Conservation (phyloP, 2,888 invertebrate species). For the Buathra laborator region DNA sequence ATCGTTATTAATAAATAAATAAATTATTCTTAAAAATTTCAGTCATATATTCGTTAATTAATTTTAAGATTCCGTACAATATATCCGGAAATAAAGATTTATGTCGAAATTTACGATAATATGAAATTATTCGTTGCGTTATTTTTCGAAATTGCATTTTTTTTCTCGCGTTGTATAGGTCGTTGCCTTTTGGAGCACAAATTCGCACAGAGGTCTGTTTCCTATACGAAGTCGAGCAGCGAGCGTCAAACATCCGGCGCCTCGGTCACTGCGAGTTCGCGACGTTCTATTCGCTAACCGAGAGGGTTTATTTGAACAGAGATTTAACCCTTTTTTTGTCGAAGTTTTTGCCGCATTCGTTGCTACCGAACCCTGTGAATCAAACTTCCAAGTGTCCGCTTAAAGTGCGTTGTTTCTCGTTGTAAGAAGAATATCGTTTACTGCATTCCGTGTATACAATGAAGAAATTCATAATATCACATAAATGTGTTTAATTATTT, state of each 20-base stretch:
- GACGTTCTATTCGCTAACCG: slow-evolving; percentile 19
- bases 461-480: no score
- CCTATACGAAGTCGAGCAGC: slow-evolving; percentile 2
- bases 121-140: background rate
- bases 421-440: no score
- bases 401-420: no score
- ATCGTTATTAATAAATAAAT: no score
- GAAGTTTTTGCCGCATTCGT: slow-evolving; percentile 10
- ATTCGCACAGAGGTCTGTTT: background rate
- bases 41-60: no score
- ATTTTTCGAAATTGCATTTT: background rate
- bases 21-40: no score
- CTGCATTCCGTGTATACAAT: no score
- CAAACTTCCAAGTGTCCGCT: background rate
- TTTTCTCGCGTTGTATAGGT: background rate
- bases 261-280: slow-evolving; percentile 31
- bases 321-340: slow-evolving; percentile 36
- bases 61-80: no score
- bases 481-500: no score
- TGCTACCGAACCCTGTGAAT: background rate
- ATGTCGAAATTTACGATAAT: background rate
- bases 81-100: no score
- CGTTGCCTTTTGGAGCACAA: background rate
- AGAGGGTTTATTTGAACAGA: slow-evolving; percentile 49
- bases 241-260: background rate